Percentiles rank a stretch among this genome's conserved stretches.
Evolutionary conservation across 2,113 vertebrate species (phyloP).

Genomic region (Potamarius usumacintae): DNA sequence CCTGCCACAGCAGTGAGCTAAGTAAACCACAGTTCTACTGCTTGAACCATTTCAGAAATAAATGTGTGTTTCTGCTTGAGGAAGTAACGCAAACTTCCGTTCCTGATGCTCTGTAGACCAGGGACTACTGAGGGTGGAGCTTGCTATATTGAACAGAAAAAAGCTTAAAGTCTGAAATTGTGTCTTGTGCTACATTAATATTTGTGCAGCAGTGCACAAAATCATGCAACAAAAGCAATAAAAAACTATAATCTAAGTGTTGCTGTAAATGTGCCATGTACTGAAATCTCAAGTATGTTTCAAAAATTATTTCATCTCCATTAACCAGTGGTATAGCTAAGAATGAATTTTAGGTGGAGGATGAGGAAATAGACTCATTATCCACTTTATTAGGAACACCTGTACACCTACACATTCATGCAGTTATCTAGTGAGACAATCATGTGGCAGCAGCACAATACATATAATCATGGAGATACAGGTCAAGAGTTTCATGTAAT

Average conservation of each 20-base stretch:
- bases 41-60: not conserved
- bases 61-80: conserved; percentile 5
- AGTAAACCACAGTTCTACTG: conserved; percentile 16
- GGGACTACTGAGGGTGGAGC: not conserved
- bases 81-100: not conserved
- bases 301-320: not conserved
- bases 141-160: not conserved
- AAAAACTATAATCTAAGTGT: not conserved
- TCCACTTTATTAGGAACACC: too few species aligned
- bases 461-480: too few species aligned
- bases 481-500: too few species aligned
- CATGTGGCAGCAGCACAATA: too few species aligned
- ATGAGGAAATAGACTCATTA: not conserved
- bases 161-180: not conserved
- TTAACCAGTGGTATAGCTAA: not conserved
- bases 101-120: not conserved
- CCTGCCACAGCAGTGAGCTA: not conserved
- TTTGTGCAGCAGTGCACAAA: not conserved
- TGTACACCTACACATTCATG: too few species aligned
- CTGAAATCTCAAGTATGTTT: not conserved
- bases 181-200: not conserved
- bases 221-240: not conserved
- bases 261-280: not conserved
- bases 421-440: too few species aligned
- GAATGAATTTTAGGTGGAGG: not conserved